Conservation (phyloP, 2,113 vertebrate genomes). For the Rafetus swinhoei region DNA sequence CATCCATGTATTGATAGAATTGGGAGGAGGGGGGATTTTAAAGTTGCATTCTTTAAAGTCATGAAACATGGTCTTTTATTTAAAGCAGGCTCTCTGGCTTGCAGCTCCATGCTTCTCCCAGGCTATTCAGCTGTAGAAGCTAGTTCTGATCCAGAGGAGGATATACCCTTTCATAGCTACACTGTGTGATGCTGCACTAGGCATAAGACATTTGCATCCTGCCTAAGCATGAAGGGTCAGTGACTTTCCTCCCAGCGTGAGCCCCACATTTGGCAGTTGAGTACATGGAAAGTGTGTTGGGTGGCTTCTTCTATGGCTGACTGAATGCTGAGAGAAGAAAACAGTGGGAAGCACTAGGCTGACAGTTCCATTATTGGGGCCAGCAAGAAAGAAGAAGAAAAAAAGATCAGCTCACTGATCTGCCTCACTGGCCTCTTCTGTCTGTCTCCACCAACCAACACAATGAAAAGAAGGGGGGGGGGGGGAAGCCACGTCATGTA, state of each 20-base stretch:
- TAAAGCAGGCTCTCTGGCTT: not conserved
- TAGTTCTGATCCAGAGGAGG: not conserved
- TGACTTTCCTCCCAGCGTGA: not conserved
- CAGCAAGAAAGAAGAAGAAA: too few species aligned
- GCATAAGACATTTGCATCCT: not conserved
- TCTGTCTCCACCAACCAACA: not conserved
- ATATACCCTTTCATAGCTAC: not conserved
- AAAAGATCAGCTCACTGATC: too few species aligned
- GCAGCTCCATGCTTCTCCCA: not conserved
- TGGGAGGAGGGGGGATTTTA: not conserved
- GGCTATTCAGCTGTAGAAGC: not conserved
- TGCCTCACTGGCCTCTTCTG: not conserved
- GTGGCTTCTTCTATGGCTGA: not conserved
- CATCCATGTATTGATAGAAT: not conserved
- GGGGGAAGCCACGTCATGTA: not conserved
- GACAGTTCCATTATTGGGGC: too few species aligned
- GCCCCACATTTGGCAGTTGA: not conserved
- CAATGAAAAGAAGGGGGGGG: too few species aligned
- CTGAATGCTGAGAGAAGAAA: not conserved
- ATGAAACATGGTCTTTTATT: rapidly evolving
- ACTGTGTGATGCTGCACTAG: not conserved
- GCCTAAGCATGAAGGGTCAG: not conserved
- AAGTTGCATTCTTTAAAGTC: not conserved
- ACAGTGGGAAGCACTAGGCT: not conserved
- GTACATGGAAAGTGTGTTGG: not conserved